Conservation (phyloP, 2,113 vertebrate species). For the Microcebus jonahi region DNA sequence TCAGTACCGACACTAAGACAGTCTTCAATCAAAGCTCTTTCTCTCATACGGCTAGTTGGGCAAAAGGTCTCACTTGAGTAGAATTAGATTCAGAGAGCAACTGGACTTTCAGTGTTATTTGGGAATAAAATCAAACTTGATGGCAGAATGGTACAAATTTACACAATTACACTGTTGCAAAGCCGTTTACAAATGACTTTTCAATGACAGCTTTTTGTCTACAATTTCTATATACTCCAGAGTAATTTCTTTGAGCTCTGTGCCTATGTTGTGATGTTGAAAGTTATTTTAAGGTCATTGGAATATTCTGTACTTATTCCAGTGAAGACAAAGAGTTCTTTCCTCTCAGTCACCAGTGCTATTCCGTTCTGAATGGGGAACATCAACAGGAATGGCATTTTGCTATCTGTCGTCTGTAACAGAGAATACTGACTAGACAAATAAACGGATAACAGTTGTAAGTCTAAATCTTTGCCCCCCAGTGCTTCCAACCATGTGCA, state of each 20-base stretch:
- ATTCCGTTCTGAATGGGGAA: background rate
- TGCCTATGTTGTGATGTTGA: background rate
- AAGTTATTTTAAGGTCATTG: background rate
- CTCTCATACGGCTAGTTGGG: background rate
- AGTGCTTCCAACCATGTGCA: background rate
- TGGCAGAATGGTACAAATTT: background rate
- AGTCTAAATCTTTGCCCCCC: background rate
- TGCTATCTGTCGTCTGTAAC: background rate
- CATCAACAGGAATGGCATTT: rapidly evolving
- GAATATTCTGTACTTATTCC: background rate
- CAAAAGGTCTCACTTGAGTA: background rate
- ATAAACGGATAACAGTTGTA: background rate
- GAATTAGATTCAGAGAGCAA: constrained; percentile 1
- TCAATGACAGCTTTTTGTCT: constrained; percentile 30
- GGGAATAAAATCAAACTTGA: background rate
- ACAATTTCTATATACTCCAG: background rate
- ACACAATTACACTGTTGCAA: background rate
- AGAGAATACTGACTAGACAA: background rate
- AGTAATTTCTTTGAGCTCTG: background rate
- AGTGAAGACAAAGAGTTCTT: background rate
- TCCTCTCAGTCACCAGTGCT: no score
- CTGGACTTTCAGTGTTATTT: background rate
- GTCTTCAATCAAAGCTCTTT: background rate
- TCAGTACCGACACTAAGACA: background rate
- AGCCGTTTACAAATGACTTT: constrained; percentile 52